Evolutionary conservation across 1,140 invertebrate species (phyloP).

Genomic region (Micrasema longulum): DNA sequence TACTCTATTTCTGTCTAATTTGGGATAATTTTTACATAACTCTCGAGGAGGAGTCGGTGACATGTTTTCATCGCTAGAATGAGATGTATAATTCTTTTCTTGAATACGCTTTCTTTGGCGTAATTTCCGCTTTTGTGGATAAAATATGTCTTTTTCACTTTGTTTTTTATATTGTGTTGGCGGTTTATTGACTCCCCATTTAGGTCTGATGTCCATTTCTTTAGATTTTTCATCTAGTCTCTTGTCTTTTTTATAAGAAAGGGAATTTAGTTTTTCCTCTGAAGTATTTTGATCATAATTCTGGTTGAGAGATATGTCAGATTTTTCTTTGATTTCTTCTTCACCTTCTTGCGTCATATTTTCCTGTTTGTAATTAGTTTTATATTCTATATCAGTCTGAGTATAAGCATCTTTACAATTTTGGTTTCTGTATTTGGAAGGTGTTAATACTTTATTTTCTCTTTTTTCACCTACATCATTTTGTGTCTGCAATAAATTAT

Average conservation of each 20-base stretch:
- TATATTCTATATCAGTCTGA: constrained; percentile 71
- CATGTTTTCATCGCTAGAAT: constrained; percentile 72
- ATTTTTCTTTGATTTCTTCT: constrained; percentile 56
- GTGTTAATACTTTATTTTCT: constrained; percentile 71
- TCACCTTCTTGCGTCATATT: constrained; percentile 4
- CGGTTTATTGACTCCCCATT: constrained; percentile 77
- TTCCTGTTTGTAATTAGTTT: neutral
- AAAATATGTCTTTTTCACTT: constrained; percentile 81
- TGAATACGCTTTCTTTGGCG: constrained; percentile 68
- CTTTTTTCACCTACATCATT: constrained; percentile 53
- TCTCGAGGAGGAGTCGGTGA: constrained; percentile 65
- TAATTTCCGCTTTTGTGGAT: constrained; percentile 74
- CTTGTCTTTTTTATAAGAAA: constrained; percentile 65
- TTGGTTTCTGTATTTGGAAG: constrained; percentile 70
- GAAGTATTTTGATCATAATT: constrained; percentile 66
- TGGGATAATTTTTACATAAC: constrained; percentile 58
- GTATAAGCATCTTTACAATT: constrained; percentile 74
- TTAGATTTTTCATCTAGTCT: constrained; percentile 67
- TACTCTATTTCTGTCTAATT: constrained; percentile 58
- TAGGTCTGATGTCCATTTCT: constrained; percentile 71
- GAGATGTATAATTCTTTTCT: constrained; percentile 66
- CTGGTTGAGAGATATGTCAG: constrained; percentile 60
- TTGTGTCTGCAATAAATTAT: constrained; percentile 53
- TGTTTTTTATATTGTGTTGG: constrained; percentile 80
- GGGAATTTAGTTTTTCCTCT: constrained; percentile 58